Evolutionary conservation across 2,888 invertebrate genomes (phyloP).

Genomic region (Leptothorax acervorum): DNA sequence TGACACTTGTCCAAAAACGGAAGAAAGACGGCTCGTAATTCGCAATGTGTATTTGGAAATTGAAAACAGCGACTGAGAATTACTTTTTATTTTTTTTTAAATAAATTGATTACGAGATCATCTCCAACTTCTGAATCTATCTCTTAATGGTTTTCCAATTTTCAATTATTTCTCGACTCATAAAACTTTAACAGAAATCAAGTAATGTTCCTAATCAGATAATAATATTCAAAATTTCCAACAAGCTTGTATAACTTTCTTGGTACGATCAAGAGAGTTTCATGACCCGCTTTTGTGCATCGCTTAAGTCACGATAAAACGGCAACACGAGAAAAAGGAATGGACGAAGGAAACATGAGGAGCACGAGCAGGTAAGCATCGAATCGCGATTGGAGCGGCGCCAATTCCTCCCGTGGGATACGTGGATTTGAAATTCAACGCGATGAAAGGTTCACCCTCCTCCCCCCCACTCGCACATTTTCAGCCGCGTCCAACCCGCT

Average conservation of each 20-base stretch:
- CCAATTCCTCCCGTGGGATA: conserved; percentile 75
- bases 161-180: not conserved
- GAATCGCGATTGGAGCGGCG: conserved; percentile 80
- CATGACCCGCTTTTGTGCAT: conserved; percentile 68
- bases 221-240: not conserved
- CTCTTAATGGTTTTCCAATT: not conserved
- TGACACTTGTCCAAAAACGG: not conserved
- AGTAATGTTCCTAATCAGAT: not conserved
- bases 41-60: conserved; percentile 18
- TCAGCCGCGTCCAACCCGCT: conserved; percentile 70
- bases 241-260: not conserved
- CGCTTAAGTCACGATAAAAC: conserved; percentile 44
- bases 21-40: conserved; percentile 6
- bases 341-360: conserved; percentile 59
- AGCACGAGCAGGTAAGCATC: conserved; percentile 74
- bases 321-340: conserved; percentile 29
- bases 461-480: conserved; percentile 46
- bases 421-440: conserved; percentile 76
- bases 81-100: not conserved
- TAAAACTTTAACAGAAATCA: not conserved
- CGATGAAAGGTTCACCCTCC: conserved; percentile 66
- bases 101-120: not conserved
- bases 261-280: conserved; percentile 34
- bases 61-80: not conserved
- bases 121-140: not conserved